These are phyloP conservation scores for Galeopsomyia nigrocyanea DNA, from an alignment of 2,888 invertebrate genomes.

Conservation along the genomic window DNA sequence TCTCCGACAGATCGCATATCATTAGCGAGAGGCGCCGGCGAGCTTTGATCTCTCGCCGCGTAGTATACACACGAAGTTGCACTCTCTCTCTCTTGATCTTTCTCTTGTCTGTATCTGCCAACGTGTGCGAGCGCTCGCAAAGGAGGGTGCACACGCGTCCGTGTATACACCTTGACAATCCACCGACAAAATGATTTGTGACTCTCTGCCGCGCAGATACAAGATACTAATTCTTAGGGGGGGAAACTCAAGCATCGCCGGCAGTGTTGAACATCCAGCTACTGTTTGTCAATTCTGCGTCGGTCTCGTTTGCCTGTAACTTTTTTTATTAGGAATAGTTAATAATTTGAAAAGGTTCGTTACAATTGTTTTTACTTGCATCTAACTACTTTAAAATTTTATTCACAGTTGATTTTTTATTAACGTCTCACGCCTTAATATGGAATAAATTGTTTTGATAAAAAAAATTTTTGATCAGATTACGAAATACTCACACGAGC, in stretches of 20 bases:
- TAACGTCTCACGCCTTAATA: no score
- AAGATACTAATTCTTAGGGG: constrained; percentile 54
- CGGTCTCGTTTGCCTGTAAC: neutral
- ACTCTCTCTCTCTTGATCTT: neutral
- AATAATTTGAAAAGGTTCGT: no score
- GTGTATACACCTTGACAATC: constrained; percentile 9
- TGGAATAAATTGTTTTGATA: no score
- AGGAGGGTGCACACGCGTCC: neutral
- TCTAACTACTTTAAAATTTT: no score
- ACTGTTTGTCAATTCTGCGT: constrained; percentile 51
- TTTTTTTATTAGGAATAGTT: no score
- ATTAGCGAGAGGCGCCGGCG: constrained; percentile 53
- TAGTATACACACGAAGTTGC: constrained; percentile 7
- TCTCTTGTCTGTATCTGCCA: neutral
- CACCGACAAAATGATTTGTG: constrained; percentile 55
- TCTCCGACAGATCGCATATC: constrained; percentile 54
- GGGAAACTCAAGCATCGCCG: neutral
- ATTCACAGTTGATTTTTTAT: no score
- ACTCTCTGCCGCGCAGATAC: constrained; percentile 50
- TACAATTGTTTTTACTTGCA: no score
- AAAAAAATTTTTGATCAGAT: no score
- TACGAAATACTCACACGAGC: no score
- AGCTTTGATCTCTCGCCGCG: constrained; percentile 54
- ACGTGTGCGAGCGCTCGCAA: neutral
- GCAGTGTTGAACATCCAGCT: constrained; percentile 36